A percentile compares a stretch with the other conserved stretches of the same genome.
phyloP scores from a whole-genome alignment of 2,888 invertebrate species.

The Hybos culiciformis region DNA sequence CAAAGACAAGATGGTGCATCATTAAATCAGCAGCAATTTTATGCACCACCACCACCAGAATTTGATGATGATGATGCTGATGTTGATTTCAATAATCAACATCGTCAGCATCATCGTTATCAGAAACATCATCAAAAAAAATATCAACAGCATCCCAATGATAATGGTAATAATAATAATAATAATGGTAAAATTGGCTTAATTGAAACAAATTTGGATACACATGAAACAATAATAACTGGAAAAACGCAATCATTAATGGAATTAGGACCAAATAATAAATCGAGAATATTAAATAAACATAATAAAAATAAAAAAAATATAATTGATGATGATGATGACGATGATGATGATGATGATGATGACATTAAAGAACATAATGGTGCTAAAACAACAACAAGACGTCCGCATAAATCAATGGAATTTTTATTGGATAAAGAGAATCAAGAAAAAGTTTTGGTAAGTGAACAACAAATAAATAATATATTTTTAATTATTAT shows the following conservation, averaged over 20 bases:
- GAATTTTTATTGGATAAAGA: slow-evolving; percentile 90
- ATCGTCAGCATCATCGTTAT: slow-evolving; percentile 16
- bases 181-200: slow-evolving; percentile 45
- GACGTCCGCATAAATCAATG: slow-evolving; percentile 76
- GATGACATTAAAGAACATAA: slow-evolving; percentile 18
- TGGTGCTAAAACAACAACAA: slow-evolving; percentile 28
- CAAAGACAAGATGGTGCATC: neutral
- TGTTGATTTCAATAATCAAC: slow-evolving; percentile 23
- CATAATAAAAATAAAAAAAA: slow-evolving; percentile 2
- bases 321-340: slow-evolving; percentile 25
- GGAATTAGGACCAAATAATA: slow-evolving; percentile 38
- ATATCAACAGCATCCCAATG: neutral
- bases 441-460: slow-evolving; percentile 75
- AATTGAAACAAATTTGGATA: slow-evolving; percentile 83
- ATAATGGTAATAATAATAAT: neutral
- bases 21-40: neutral
- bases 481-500: neutral
- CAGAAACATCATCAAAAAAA: slow-evolving; percentile 10
- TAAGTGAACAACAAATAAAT: slow-evolving; percentile 37
- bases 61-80: slow-evolving; percentile 12
- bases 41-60: neutral
- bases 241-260: slow-evolving; percentile 53
- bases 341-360: slow-evolving; percentile 29
- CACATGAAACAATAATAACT: slow-evolving; percentile 49
- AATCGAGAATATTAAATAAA: neutral